These are phyloP conservation scores for Caenorhabditis inopinata DNA, from an alignment of 1,140 invertebrate species.

Conservation along the genomic window DNA sequence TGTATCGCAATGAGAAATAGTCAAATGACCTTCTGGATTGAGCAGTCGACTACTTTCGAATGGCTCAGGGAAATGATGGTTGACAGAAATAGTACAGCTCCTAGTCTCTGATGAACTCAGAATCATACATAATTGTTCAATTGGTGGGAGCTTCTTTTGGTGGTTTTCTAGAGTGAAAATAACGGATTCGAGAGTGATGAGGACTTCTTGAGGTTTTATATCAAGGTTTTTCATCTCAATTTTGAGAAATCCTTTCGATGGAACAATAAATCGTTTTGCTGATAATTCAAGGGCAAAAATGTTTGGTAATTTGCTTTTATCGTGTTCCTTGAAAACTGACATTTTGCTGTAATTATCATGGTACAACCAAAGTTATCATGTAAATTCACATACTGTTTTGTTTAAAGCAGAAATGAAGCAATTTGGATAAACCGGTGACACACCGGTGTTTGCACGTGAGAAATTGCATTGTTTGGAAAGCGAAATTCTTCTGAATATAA, in stretches of 20 bases:
- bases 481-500: no score
- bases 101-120: background rate
- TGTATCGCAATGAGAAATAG: slow-evolving; percentile 8
- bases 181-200: background rate
- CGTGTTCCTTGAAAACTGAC: background rate
- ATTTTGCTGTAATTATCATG: background rate
- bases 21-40: background rate
- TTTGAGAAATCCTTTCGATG: background rate
- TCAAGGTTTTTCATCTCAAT: background rate
- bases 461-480: no score
- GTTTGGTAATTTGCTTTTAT: background rate
- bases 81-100: background rate
- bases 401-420: no score
- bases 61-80: background rate
- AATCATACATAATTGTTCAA: background rate
- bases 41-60: background rate
- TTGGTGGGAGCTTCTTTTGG: background rate
- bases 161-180: background rate
- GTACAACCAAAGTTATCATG: no score
- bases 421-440: no score
- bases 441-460: no score
- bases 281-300: background rate
- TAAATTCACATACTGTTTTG: no score
- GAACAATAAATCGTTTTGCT: background rate
- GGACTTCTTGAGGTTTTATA: background rate